A percentile compares a stretch with the other conserved stretches of the same genome.
Evolutionary conservation across 2,797 vertebrate genomes (phyloP).

Genomic region (Taenioides sp.): DNA sequence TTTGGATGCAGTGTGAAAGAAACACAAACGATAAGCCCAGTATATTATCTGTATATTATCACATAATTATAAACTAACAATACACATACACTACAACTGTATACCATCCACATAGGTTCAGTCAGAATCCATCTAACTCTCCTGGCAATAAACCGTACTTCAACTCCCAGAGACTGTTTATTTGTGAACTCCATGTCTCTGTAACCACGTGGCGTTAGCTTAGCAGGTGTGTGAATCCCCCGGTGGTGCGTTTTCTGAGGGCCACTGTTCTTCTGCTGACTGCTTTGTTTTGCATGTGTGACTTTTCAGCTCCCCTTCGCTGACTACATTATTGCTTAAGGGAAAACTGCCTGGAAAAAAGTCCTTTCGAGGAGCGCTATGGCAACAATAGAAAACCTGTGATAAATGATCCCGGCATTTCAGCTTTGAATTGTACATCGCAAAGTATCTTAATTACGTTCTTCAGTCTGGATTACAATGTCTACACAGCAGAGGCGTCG

Average conservation of each 20-base stretch:
- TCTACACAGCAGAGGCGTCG: not conserved
- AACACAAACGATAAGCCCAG: too few species aligned
- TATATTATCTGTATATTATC: not conserved
- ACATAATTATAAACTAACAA: not conserved
- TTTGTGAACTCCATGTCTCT: conserved; percentile 49
- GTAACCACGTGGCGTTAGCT: conserved; percentile 51
- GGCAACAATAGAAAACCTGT: conserved; percentile 20
- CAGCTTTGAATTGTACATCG: conserved; percentile 13
- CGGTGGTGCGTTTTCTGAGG: conserved; percentile 62
- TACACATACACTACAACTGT: not conserved
- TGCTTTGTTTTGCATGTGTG: conserved; percentile 66
- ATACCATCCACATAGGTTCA: not conserved
- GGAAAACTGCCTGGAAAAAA: conserved; percentile 26
- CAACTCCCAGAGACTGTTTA: conserved; percentile 55
- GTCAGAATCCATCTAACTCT: conserved; percentile 10
- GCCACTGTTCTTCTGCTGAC: conserved; percentile 70
- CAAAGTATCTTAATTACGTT: conserved; percentile 16
- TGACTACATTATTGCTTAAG: conserved; percentile 45
- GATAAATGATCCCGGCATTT: conserved; percentile 13
- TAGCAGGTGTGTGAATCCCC: conserved; percentile 62
- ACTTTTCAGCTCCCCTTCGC: conserved; percentile 59
- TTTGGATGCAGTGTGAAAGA: too few species aligned
- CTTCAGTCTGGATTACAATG: conserved; percentile 1
- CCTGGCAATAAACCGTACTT: conserved; percentile 51
- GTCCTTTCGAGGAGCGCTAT: conserved; percentile 7